Evolutionary conservation across 2,797 vertebrate genomes (phyloP).

Genomic region (Uromys caudimaculatus): DNA sequence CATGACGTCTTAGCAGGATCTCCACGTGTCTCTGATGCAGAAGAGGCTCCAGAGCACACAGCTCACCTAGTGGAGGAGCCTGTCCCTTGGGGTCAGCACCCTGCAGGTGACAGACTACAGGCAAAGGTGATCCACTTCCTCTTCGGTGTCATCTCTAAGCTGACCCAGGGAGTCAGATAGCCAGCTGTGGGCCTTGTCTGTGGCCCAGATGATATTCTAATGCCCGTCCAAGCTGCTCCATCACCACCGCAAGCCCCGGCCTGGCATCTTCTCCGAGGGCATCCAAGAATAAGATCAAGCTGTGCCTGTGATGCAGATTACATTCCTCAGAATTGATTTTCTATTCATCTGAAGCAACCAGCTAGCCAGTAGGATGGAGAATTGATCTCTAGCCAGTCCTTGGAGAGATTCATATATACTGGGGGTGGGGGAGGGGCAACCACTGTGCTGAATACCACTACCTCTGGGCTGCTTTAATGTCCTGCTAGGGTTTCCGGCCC

Average conservation of each 20-base stretch:
- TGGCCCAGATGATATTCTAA: too few species aligned
- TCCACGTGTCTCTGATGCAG: slow-evolving; percentile 79
- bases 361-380: accelerated
- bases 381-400: accelerated
- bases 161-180: background rate
- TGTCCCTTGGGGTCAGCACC: slow-evolving; percentile 75
- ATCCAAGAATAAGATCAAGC: background rate
- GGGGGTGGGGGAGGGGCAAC: too few species aligned
- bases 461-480: background rate
- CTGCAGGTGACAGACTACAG: background rate
- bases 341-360: background rate
- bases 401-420: accelerated
- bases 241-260: accelerated
- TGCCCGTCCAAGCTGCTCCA: accelerated
- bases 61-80: slow-evolving; percentile 72
- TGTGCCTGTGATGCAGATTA: background rate
- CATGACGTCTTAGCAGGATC: slow-evolving; percentile 86
- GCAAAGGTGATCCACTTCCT: background rate
- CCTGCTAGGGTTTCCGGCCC: background rate
- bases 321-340: background rate
- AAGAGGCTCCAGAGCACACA: background rate
- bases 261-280: accelerated
- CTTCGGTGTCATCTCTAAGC: too few species aligned
- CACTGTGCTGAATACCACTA: background rate
- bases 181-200: background rate